Evolutionary conservation across 1,140 invertebrate species (phyloP).

Genomic region (Diprion similis): DNA sequence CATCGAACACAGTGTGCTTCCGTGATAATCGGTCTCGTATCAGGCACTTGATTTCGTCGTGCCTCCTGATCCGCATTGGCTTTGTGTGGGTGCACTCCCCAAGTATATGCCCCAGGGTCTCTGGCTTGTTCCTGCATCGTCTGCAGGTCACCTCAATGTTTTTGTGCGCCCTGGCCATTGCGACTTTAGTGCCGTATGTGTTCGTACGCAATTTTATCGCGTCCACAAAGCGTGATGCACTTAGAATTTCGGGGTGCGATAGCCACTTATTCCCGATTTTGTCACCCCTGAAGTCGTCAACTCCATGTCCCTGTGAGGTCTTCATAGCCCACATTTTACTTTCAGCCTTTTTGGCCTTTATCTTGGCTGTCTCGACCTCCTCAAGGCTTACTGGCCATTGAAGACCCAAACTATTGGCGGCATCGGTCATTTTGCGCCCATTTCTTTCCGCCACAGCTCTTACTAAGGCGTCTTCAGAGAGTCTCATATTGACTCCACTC

Average conservation of each 20-base stretch:
- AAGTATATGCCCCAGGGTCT: slow-evolving; percentile 39
- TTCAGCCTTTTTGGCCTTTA: neutral
- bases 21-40: slow-evolving; percentile 25
- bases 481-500: neutral
- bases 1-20: slow-evolving; percentile 19
- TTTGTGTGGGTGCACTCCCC: slow-evolving; percentile 37
- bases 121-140: slow-evolving; percentile 22
- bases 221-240: neutral
- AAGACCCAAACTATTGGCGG: neutral
- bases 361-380: slow-evolving; percentile 11
- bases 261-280: slow-evolving; percentile 26
- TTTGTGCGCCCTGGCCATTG: slow-evolving; percentile 27
- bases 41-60: slow-evolving; percentile 38
- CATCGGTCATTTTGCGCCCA: neutral
- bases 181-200: slow-evolving; percentile 25
- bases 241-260: slow-evolving; percentile 11
- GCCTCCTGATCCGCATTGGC: slow-evolving; percentile 29
- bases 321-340: neutral
- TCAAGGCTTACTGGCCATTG: neutral
- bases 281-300: slow-evolving; percentile 11
- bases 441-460: neutral
- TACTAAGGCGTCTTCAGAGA: neutral
- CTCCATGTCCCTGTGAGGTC: slow-evolving; percentile 10
- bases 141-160: slow-evolving; percentile 20
- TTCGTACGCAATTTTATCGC: slow-evolving; percentile 31